A percentile compares a stretch with the other conserved stretches of the same genome.
Conservation (phyloP, 2,113 vertebrate species). For the Trematocara marginatum region DNA sequence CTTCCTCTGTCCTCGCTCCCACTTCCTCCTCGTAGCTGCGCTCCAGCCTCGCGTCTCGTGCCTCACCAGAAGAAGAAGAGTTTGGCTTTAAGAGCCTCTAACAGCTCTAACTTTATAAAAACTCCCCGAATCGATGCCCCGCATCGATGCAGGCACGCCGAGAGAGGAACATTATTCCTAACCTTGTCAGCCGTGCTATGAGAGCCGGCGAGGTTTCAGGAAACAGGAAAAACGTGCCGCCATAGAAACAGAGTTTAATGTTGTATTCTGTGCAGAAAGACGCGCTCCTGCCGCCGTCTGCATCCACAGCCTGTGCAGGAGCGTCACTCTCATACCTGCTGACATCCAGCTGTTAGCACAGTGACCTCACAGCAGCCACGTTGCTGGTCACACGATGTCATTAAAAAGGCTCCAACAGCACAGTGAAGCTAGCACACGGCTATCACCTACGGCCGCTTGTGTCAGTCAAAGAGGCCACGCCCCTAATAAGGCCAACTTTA, state of each 20-base stretch:
- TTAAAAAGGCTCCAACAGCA: neutral
- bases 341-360: rapidly evolving
- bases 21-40: neutral
- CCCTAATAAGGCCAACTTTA: neutral
- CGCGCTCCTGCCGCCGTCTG: neutral
- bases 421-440: neutral
- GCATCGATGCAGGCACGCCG: neutral
- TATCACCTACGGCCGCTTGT: neutral
- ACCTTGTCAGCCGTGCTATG: neutral
- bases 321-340: neutral
- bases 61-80: neutral
- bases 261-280: neutral
- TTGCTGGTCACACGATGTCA: neutral
- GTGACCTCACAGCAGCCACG: neutral
- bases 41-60: neutral
- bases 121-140: neutral
- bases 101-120: neutral
- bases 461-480: neutral
- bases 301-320: neutral
- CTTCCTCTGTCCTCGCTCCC: constrained; percentile 15
- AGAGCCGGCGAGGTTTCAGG: neutral
- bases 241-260: neutral
- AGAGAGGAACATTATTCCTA: neutral
- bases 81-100: neutral
- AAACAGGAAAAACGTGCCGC: neutral